Percentiles rank a stretch among this genome's conserved stretches.
Conservation (phyloP, 2,888 invertebrate species). For the Branchipolynoe longqiensis region DNA sequence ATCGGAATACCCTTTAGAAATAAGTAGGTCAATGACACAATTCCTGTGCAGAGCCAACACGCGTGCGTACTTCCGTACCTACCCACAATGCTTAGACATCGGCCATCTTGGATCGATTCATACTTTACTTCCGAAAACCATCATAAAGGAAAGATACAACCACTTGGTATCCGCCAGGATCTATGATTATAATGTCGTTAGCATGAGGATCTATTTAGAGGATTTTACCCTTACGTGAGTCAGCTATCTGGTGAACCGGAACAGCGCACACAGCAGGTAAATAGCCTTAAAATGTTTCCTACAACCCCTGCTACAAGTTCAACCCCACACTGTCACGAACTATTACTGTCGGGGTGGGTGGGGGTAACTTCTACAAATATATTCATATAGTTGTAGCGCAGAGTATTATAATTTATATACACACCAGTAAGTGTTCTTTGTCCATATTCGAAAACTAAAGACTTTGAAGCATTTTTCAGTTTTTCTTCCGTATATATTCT, state of each 20-base stretch:
- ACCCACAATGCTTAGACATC: conserved; percentile 55
- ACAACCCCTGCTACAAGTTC: background rate
- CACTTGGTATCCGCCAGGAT: background rate
- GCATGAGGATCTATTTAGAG: conserved; percentile 11
- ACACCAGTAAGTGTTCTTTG: too few relatives aligned
- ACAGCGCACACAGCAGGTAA: conserved; percentile 19
- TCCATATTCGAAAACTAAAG: too few relatives aligned
- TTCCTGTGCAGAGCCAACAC: background rate
- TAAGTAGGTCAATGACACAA: conserved; percentile 37
- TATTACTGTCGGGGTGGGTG: background rate
- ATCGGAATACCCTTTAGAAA: too few relatives aligned
- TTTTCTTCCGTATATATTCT: too few relatives aligned
- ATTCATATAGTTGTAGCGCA: too few relatives aligned
- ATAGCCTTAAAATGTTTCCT: background rate
- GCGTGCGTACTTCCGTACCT: conserved; percentile 50
- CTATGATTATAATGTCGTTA: background rate
- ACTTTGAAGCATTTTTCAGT: too few relatives aligned
- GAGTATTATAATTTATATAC: too few relatives aligned
- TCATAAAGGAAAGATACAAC: conserved; percentile 50
- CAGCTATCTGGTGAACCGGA: background rate
- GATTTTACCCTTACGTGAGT: conserved; percentile 22
- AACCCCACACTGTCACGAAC: background rate
- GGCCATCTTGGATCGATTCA: conserved; percentile 56
- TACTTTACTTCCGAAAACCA: conserved; percentile 55
- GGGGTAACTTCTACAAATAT: too few relatives aligned